phyloP scores from a whole-genome alignment of 2,888 invertebrate genomes.

The Heteromurus nitidus region DNA sequence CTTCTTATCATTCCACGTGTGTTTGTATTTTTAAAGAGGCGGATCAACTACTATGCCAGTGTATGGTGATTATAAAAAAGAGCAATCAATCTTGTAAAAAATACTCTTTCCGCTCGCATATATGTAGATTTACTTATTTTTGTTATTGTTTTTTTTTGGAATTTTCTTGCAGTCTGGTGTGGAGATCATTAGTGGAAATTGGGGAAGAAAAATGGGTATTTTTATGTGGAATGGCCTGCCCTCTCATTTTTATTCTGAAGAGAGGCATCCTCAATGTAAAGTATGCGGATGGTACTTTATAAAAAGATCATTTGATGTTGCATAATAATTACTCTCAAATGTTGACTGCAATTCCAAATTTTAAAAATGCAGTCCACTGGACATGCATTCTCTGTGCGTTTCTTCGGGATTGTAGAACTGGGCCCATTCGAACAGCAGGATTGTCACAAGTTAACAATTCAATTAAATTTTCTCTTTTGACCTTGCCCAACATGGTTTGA shows the following conservation, averaged over 20 bases:
- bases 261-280: not conserved
- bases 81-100: constrained; percentile 55
- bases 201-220: not conserved
- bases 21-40: constrained; percentile 56
- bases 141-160: constrained; percentile 28
- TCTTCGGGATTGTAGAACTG: no score
- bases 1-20: constrained; percentile 52
- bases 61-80: constrained; percentile 23
- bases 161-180: constrained; percentile 18
- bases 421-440: no score
- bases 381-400: no score
- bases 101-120: constrained; percentile 13
- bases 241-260: not conserved
- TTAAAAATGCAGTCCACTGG: no score
- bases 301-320: not conserved
- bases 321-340: no score
- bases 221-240: not conserved
- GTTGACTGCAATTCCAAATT: no score
- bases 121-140: not conserved
- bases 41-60: not conserved
- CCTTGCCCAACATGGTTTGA: constrained; percentile 31
- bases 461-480: constrained; percentile 26
- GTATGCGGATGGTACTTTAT: not conserved
- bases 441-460: constrained; percentile 8
- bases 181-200: constrained; percentile 45